Percentiles rank a stretch among this genome's conserved stretches.
phyloP scores from a whole-genome alignment of 2,113 vertebrate genomes.

The Tapirus terrestris region DNA sequence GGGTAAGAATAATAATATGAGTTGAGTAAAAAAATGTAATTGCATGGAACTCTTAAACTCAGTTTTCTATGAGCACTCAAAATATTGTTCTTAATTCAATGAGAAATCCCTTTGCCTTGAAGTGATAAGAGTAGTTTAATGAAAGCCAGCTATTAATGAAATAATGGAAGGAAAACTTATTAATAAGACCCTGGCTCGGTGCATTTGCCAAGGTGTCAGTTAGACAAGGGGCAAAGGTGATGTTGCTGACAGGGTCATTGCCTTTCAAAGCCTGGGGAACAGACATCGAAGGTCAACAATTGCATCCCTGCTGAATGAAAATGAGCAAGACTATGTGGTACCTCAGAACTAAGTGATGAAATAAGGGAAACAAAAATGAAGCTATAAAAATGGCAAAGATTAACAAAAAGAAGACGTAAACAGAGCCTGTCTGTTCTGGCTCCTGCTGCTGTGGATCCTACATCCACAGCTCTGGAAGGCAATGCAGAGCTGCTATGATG shows the following conservation, averaged over 20 bases:
- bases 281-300: background rate
- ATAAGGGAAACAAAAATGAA: background rate
- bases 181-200: slow-evolving; percentile 6
- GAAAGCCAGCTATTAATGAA: slow-evolving; percentile 57
- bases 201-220: slow-evolving; percentile 29
- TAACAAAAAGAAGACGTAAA: background rate
- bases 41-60: slow-evolving; percentile 18
- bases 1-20: slow-evolving; percentile 25
- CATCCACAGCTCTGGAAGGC: background rate
- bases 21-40: background rate
- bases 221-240: slow-evolving; percentile 1
- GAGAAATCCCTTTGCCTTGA: slow-evolving; percentile 33
- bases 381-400: background rate
- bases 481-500: background rate
- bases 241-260: slow-evolving; percentile 8
- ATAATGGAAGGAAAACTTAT: slow-evolving; percentile 45
- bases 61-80: slow-evolving; percentile 38
- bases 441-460: background rate
- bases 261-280: background rate
- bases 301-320: slow-evolving; percentile 33
- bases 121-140: slow-evolving; percentile 48
- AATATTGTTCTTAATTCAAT: slow-evolving; percentile 31
- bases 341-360: background rate
- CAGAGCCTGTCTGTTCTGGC: background rate
- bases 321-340: background rate